These are phyloP conservation scores for Drosophila varians DNA, from an alignment of 1,140 invertebrate species.

Conservation along the genomic window DNA sequence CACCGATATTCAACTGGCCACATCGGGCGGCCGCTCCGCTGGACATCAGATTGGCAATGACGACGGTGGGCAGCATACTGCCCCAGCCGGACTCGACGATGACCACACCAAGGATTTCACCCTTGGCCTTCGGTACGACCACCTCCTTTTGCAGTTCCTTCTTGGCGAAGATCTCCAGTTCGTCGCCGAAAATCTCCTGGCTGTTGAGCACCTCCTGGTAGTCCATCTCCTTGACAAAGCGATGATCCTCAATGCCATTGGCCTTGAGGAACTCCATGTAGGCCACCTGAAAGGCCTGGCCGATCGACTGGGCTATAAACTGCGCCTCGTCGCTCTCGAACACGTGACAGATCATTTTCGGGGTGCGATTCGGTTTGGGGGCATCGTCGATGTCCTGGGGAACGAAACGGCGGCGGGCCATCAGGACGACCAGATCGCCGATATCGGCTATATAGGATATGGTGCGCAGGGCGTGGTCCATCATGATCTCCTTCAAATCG, in stretches of 20 bases:
- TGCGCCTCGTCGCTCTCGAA: constrained; percentile 99
- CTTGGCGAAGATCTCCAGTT: constrained; percentile 99
- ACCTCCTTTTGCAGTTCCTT: constrained; percentile 99
- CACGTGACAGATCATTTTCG: constrained; percentile 99
- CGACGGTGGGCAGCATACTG: constrained; percentile 99
- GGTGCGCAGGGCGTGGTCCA: constrained; percentile 99
- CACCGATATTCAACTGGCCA: constrained; percentile 99
- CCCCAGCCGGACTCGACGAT: constrained; percentile 99
- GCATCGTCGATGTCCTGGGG: constrained; percentile 85
- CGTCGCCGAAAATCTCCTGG: constrained; percentile 99
- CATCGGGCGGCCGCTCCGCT: constrained; percentile 97
- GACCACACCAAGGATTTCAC: constrained; percentile 99
- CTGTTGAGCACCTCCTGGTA: constrained; percentile 99
- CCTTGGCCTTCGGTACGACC: constrained; percentile 98
- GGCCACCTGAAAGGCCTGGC: constrained; percentile 99
- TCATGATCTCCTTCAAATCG: constrained; percentile 99
- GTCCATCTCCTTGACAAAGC: constrained; percentile 99
- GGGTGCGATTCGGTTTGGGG: constrained; percentile 92
- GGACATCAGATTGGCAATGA: constrained; percentile 98
- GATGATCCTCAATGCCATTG: constrained; percentile 99
- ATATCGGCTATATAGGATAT: constrained; percentile 99
- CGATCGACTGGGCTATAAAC: constrained; percentile 99
- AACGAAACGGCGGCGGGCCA: constrained; percentile 96
- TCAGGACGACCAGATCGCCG: constrained; percentile 98
- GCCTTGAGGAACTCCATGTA: constrained; percentile 99